These are phyloP conservation scores for Reticulitermes speratus DNA, from an alignment of 1,140 invertebrate species.

Conservation along the genomic window DNA sequence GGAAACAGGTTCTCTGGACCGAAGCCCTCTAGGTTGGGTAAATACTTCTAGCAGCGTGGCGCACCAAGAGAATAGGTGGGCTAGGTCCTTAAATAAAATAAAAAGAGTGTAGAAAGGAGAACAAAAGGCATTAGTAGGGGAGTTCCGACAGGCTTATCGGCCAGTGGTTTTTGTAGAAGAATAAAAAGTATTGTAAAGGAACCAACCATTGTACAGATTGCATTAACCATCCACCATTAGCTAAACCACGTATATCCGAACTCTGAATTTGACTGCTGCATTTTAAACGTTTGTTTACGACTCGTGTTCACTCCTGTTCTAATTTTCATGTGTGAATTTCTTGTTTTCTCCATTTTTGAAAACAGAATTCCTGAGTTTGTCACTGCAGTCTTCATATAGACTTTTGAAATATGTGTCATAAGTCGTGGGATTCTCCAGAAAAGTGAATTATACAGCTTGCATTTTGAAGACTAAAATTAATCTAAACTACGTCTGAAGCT, in stretches of 20 bases:
- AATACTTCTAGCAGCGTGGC: not conserved
- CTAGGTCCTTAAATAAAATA: not conserved
- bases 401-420: too few species aligned
- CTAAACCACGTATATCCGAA: not conserved
- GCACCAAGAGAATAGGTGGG: not conserved
- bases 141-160: constrained; percentile 12
- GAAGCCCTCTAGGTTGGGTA: not conserved
- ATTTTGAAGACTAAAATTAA: too few species aligned
- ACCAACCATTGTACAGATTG: not conserved
- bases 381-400: too few species aligned
- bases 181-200: not conserved
- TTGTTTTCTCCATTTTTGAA: too few species aligned
- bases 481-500: too few species aligned
- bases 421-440: too few species aligned
- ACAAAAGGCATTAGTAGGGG: not conserved
- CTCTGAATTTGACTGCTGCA: not conserved
- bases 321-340: too few species aligned
- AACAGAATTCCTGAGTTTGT: too few species aligned
- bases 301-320: too few species aligned
- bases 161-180: not conserved
- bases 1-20: not conserved
- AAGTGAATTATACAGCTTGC: too few species aligned
- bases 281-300: too few species aligned
- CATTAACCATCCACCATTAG: not conserved
- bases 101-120: not conserved